Base-by-base conservation (phyloP, 2,113 vertebrate species). In the Leucopsar rothschildi region DNA sequence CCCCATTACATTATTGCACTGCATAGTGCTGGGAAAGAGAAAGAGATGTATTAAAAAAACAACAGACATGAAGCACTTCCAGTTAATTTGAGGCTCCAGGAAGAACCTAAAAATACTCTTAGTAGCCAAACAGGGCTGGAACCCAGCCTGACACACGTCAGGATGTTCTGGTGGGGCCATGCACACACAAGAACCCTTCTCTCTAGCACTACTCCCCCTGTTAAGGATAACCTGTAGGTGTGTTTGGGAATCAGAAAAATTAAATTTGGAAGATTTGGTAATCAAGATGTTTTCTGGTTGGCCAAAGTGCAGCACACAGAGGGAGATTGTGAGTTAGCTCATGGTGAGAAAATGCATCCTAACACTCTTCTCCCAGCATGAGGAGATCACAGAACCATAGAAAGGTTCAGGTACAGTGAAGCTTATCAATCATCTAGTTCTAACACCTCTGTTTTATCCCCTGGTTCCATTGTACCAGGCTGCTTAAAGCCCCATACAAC, bases 1-100 rank as follows among this genome's bases (percentile, higher is more conserved):
- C 95, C 94, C 93, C 93, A 96, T 96, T 97, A 95, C 95, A 93
- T 95, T 95, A 96, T 95, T 94, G 85, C 93, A 92, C 66, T 90
- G 90, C 10, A 52, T 87, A 89, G 79, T 95, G 91, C 95, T 97
- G 93, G 92, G 96, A 93, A 97, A 93, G 73, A 79, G 85, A 96
- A 95, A 92, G 81, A 89, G 93, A 94, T 81, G 82, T 92, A 96
- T 95, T 88, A 65, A 94, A 93, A 96, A 92, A 95, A 88, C 81
- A 97, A 95, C 87, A 95, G 86, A 96, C 56, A 1, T 28, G 71
- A 93, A 94, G 92, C 65, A 83, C 94, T 97, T 97, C 92, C 92
- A 95, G 94, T 95, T 96, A 97, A 97, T 96, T 95, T 92, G 86
- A 93, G 90, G 76, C 92, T 95, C 68, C 90, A 96, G 72, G 56